Percentiles rank a stretch among this genome's conserved stretches.
phyloP scores from a whole-genome alignment of 1,140 invertebrate genomes.

The Armadillidium nasatum region DNA sequence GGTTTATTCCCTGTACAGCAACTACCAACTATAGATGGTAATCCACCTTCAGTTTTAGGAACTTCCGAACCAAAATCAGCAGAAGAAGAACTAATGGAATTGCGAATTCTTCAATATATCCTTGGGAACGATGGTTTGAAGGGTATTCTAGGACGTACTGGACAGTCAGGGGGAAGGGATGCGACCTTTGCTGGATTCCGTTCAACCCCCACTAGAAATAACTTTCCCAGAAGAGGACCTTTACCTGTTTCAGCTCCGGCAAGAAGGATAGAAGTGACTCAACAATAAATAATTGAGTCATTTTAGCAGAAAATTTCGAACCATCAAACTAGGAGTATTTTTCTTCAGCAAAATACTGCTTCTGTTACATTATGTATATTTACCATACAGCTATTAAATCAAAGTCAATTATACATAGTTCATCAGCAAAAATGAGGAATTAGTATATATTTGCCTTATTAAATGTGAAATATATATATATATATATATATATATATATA shows the following conservation, averaged over 20 bases:
- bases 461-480: not conserved
- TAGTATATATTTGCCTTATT: no score
- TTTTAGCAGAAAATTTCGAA: no score
- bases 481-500: constrained; percentile 12
- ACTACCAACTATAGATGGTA: not conserved
- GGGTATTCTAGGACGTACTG: not conserved
- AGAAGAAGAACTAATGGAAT: not conserved
- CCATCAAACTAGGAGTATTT: no score
- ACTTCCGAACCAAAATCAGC: not conserved
- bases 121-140: not conserved
- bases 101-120: not conserved
- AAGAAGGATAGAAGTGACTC: no score
- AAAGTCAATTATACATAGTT: no score
- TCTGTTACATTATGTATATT: no score
- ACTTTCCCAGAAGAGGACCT: not conserved
- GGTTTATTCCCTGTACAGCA: not conserved
- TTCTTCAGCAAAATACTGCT: no score
- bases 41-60: not conserved
- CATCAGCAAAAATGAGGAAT: no score
- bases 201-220: not conserved
- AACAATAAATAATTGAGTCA: no score
- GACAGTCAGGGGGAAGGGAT: not conserved
- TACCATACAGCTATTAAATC: no score
- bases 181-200: not conserved
- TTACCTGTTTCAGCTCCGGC: not conserved